Evolutionary conservation across 2,888 invertebrate species (phyloP).

Genomic region (Auanema sp.): DNA sequence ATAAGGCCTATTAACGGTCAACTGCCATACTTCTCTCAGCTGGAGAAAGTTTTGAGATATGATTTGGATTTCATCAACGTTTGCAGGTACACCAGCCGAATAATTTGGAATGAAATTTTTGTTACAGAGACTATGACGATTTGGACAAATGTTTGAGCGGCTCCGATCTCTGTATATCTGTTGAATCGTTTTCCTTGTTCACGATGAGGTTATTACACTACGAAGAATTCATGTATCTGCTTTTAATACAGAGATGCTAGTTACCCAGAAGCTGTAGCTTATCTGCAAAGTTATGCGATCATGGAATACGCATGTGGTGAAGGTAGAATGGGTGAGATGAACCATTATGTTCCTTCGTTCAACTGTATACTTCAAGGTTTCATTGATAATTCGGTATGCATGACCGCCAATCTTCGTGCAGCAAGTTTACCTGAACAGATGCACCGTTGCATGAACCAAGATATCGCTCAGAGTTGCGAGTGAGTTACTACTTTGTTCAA

Average conservation of each 20-base stretch:
- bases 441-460: too few relatives aligned
- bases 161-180: slow-evolving; percentile 5
- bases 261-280: slow-evolving; percentile 12
- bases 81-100: slow-evolving; percentile 6
- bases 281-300: slow-evolving; percentile 16
- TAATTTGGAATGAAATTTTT: neutral
- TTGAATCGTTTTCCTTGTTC: slow-evolving; percentile 11
- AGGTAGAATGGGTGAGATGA: slow-evolving; percentile 6
- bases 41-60: slow-evolving; percentile 14
- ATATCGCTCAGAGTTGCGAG: too few relatives aligned
- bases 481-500: too few relatives aligned
- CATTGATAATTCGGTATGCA: too few relatives aligned
- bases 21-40: slow-evolving; percentile 9
- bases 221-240: neutral
- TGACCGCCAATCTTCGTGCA: too few relatives aligned
- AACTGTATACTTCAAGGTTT: neutral
- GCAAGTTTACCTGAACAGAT: too few relatives aligned
- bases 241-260: neutral
- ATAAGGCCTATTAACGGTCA: slow-evolving; percentile 13
- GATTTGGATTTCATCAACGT: slow-evolving; percentile 16
- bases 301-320: slow-evolving; percentile 19
- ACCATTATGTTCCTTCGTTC: neutral
- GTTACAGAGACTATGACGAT: slow-evolving; percentile 19
- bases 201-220: slow-evolving; percentile 3
- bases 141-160: slow-evolving; percentile 15